A percentile compares a stretch with the other conserved stretches of the same genome.
Conservation (phyloP, 2,113 vertebrate genomes). For the Calidris pygmaea region DNA sequence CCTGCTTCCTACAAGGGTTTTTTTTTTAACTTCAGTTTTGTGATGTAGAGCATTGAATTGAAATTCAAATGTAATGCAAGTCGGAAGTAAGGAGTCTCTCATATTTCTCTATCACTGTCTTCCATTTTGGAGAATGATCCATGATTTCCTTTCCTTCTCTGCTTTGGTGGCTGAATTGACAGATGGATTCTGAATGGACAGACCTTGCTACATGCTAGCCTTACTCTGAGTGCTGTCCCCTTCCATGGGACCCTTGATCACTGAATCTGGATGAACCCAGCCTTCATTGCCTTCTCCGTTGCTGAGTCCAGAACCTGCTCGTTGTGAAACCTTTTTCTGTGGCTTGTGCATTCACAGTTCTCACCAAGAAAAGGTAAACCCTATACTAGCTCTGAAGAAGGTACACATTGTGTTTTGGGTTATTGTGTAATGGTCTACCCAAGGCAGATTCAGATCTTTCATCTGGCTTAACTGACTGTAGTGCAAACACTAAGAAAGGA, state of each 20-base stretch:
- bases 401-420: neutral
- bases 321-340: neutral
- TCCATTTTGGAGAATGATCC: neutral
- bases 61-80: neutral
- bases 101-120: neutral
- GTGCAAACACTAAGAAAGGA: neutral
- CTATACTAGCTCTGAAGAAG: neutral
- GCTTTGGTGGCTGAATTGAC: neutral
- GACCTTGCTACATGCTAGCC: neutral
- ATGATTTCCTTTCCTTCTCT: neutral
- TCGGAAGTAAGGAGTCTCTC: neutral
- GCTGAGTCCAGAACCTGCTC: neutral
- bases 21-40: neutral
- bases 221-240: neutral
- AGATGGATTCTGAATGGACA: neutral
- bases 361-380: neutral
- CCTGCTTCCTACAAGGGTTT: neutral
- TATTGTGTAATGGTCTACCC: neutral
- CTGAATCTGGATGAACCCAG: neutral
- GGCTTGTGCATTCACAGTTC: neutral
- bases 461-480: neutral
- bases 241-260: neutral
- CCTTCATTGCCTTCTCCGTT: neutral
- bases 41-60: neutral
- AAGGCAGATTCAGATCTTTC: neutral